Evolutionary conservation across 2,797 vertebrate genomes (phyloP).

Genomic region (Pangasius larnaudii): DNA sequence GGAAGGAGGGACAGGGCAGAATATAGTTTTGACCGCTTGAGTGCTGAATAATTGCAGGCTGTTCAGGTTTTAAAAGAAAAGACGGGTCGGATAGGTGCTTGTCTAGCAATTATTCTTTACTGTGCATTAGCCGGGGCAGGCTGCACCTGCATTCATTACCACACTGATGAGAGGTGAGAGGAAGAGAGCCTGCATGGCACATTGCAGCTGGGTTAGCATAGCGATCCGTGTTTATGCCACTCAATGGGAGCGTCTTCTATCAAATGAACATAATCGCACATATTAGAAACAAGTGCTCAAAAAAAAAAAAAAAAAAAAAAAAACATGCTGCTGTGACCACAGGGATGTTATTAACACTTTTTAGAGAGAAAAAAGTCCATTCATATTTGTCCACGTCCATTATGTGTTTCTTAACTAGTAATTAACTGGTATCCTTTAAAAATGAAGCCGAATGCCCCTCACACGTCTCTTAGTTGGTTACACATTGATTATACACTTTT

Average conservation of each 20-base stretch:
- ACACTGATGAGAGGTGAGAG: background rate
- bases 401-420: conserved; percentile 17
- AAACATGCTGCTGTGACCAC: background rate
- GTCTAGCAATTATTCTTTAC: conserved; percentile 51
- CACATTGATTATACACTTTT: conserved; percentile 35
- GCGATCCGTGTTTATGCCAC: conserved; percentile 18
- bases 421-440: conserved; percentile 31
- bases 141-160: conserved; percentile 44
- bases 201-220: background rate
- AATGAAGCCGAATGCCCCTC: background rate
- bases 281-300: background rate
- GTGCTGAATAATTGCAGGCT: conserved; percentile 55
- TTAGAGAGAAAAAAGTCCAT: background rate
- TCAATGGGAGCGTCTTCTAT: background rate
- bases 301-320: background rate
- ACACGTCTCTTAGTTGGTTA: conserved; percentile 33
- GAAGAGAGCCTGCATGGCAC: background rate
- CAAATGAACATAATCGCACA: background rate
- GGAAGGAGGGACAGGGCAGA: conserved; percentile 30
- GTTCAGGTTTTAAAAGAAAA: conserved; percentile 43
- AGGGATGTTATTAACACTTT: conserved; percentile 18
- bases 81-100: conserved; percentile 8
- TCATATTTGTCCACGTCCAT: conserved; percentile 20
- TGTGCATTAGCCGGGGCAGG: conserved; percentile 40
- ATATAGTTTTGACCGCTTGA: conserved; percentile 40